phyloP scores from a whole-genome alignment of 2,888 invertebrate genomes.

The Macrophya annulata region DNA sequence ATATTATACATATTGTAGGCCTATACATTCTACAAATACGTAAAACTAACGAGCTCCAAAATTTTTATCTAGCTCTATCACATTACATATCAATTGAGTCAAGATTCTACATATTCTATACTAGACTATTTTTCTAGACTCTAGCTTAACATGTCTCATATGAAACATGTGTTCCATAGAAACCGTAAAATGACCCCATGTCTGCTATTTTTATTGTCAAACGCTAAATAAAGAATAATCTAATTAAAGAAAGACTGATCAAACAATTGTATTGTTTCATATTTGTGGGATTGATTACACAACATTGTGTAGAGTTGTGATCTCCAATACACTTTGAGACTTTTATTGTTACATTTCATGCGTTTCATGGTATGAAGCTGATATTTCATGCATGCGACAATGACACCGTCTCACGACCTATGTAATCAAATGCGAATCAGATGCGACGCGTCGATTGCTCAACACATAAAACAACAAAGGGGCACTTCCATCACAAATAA shows the following conservation, averaged over 20 bases:
- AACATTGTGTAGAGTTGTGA: not conserved
- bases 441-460: too few relatives aligned
- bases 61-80: not conserved
- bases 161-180: not conserved
- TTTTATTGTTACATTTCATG: too few relatives aligned
- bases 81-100: not conserved
- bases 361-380: too few relatives aligned
- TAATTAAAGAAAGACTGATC: not conserved
- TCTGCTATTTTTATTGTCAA: conserved; percentile 3
- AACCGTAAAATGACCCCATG: conserved; percentile 10
- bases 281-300: conserved; percentile 1
- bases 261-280: not conserved
- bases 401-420: not conserved
- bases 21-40: not conserved
- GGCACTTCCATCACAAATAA: not conserved
- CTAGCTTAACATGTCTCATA: not conserved
- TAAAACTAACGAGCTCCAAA: not conserved
- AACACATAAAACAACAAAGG: not conserved
- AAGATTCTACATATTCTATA: not conserved
- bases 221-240: conserved; percentile 10
- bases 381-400: not conserved
- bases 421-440: not conserved
- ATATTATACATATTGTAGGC: not conserved
- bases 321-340: not conserved
- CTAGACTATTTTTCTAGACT: not conserved